Evolutionary conservation across 53 echinoderm and acorn worm species (phyloP), one percentile per base, ranked within the genome.

Genomic region (Astropecten irregularis): DNA sequence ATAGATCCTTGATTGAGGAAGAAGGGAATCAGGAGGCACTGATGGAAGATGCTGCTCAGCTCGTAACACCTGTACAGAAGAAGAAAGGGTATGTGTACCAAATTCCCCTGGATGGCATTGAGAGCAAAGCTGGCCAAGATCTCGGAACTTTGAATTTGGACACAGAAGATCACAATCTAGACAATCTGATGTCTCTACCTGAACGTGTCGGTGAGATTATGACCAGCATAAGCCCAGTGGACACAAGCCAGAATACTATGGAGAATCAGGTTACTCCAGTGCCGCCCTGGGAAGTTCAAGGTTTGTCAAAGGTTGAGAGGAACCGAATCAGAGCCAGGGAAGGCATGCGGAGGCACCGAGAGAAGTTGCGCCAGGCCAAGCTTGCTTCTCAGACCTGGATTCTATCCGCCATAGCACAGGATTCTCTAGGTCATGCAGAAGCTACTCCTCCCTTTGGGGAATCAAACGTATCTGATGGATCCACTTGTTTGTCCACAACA

Each of bases 271-370:
- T 25, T 3, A 10, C 10, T 23, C 36, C 22, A 2, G 74, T 74
- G 22, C 62, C 33, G 2, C 79, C 79, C 18, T 79, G 79, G 79
- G 79, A 79, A 3, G 48, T 62, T 9, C 39, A 79, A 40, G 79
- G 79, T 62, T 62, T 79, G 35, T 29, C 79, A 26, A 79, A 62
- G 61, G 47, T 79, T 29, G 79, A 79, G 79, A 79, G 79, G 79
- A 79, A 79, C 49, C 44, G 79, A 4, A 79, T 79, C 60, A 60
- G 79, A 21, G 79, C 79, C 25, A 40, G 79, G 49, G 79, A 79
- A 56, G 79, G 79, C 38, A 79, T 79, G 79, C 42, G 79, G 62
- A 60, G 32, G 30, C 79, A 79, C 62, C 46, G 79, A 21, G 62
- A 79, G 34, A 79, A 79, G 47, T n/a, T 79, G 20, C 60, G 61